Evolutionary conservation across 2,797 vertebrate genomes (phyloP).

Genomic region (Sphenopsis melanotis): DNA sequence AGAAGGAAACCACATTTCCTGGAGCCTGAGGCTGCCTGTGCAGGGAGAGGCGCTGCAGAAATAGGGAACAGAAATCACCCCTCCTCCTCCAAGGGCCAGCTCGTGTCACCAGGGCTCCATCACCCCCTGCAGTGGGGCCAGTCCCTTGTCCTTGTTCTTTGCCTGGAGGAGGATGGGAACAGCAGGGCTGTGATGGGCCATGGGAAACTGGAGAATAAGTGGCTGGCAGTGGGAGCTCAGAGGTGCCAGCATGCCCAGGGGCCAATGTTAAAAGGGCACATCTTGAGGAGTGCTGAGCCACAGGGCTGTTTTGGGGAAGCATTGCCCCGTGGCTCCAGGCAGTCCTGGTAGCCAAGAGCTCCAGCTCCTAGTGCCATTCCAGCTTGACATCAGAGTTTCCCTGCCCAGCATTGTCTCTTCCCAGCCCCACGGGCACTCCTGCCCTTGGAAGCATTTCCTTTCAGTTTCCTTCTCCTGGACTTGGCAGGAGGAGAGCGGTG

Average conservation of each 20-base stretch:
- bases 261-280: neutral
- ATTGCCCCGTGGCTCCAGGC: neutral
- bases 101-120: rapidly evolving
- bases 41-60: neutral
- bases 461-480: neutral
- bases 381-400: neutral
- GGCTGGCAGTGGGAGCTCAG: neutral
- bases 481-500: neutral
- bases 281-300: neutral
- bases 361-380: neutral
- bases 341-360: neutral
- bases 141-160: neutral
- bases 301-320: neutral
- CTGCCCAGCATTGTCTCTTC: neutral
- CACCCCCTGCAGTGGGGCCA: rapidly evolving
- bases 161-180: neutral
- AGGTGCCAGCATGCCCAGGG: neutral
- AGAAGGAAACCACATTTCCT: slow-evolving; percentile 24
- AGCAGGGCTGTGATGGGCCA: rapidly evolving
- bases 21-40: neutral
- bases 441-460: neutral
- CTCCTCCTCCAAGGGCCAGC: neutral
- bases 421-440: neutral
- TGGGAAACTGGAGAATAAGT: neutral
- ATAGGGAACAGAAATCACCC: slow-evolving; percentile 40